Evolutionary conservation across 2,888 invertebrate species (phyloP), one percentile per base, ranked within the genome.

Genomic region (Pachycephus smyrnensis): DNA sequence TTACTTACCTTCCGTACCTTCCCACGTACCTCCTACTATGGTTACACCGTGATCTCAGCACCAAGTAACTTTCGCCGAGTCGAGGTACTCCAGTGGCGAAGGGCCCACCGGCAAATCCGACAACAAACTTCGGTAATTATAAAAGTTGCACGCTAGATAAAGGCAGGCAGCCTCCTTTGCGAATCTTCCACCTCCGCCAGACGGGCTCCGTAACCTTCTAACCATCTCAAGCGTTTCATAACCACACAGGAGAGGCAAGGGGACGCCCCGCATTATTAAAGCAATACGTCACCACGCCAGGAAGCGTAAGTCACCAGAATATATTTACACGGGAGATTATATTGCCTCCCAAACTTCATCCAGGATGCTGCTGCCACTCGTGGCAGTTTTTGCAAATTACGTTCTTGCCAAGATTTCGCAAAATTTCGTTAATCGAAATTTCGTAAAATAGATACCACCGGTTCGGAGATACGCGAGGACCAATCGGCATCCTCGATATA

Each of bases 191-290:
- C 4, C 37, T 15, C 12, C 37, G 40, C 6, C 40, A 6, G 15
- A 75, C 77, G 69, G 75, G 75, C 76, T 69, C 68, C 30, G 71
- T 75, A 75, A 78, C 75, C 69, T 75, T 75, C 35, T 36, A 73
- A 77, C 73, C 12, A 33, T 15, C 73, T 75, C 55, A 71, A 78
- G 68, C 69, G 30, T 68, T 33, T 76, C 76, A 32, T 75, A 79
- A n/a, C 77, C 73, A 75, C 68, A 37, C 79, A 77, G 77, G 33
- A 82, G 81, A 11, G 84, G 81, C 76, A 85, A 77, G 36, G 86
- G 87, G 73, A 88, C 87, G n/a, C 88, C 88, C 12, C 82, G 87
- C 68, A 88, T 89, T 33, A 81, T 89, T 36, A 85, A 82, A 68
- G 87, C 86, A 55, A 86, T 89, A 73, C 86, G 87, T 71, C 85